Base-by-base conservation (phyloP, 2,797 vertebrate genomes). In the Phalloptychus januarius region DNA sequence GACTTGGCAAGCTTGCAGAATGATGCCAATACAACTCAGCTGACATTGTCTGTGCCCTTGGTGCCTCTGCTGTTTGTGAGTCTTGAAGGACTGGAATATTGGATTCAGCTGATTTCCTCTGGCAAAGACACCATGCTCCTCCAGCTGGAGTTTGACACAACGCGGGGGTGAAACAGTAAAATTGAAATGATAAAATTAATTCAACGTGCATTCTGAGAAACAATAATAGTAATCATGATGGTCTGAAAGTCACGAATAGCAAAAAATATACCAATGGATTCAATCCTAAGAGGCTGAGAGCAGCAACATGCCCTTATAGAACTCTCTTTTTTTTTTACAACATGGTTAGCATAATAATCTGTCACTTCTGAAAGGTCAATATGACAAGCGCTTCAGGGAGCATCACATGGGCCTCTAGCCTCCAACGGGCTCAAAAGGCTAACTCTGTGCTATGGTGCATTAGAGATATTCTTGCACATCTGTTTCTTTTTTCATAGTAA, bases 1-100 rank as follows among this genome's bases (percentile, higher is more conserved):
- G 81, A 86, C 85, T 91, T 92, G 92, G 91, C 91, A 83, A 83
- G 89, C 89, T 81, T 74, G 87, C 71, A 72, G 85, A 87, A 92
- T 86, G 90, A 89, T 77, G 85, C 90, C 89, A 90, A 86, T 88
- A 87, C 86, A 90, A 85, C 85, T 90, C 79, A 0, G 54, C 83
- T 91, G 93, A 93, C 92, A 93, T 94, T 93, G 90, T 90, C 87
- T 84, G 86, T 82, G 87, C 89, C 93, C 93, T 93, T 88, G 88
- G 85, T 88, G 82, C 90, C 80, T 77, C 84, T 16, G 85, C 72
- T 76, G 0, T 79, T 89, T 67, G 79, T 81, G 7, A 73, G 79
- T 71, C 83, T 90, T 85, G 82, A 85, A 87, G 83, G 83, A 83
- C 82, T 83, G 81, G 84, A 88, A 90, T 86, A 89, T 91, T 90